phyloP scores from a whole-genome alignment of 2,797 vertebrate genomes.

The Enteromius viviparus region DNA sequence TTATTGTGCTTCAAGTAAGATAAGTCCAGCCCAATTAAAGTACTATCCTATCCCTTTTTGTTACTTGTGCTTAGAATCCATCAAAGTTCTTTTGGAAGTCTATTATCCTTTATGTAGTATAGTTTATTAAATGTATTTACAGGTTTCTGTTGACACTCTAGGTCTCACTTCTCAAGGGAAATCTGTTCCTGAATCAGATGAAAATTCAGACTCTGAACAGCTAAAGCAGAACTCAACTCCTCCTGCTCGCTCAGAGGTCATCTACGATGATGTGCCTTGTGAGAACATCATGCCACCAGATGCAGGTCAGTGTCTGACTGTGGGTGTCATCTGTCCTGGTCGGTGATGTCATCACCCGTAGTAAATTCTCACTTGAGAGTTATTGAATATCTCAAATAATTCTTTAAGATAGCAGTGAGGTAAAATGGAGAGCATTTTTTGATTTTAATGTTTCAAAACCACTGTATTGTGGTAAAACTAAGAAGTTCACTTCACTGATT shows the following conservation, averaged over 20 bases:
- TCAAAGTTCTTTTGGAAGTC: not conserved
- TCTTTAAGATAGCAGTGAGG: not conserved
- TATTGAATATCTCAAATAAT: not conserved
- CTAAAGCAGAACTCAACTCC: slow-evolving; percentile 29
- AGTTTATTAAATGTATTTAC: not conserved
- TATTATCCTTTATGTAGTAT: not conserved
- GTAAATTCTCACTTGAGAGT: not conserved
- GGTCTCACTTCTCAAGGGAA: slow-evolving; percentile 64
- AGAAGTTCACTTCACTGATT: not conserved
- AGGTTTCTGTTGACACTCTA: not conserved
- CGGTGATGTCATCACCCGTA: not conserved
- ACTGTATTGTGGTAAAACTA: not conserved
- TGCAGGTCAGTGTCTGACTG: slow-evolving; percentile 70
- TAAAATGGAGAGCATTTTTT: not conserved
- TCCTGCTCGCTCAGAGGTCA: slow-evolving; percentile 73
- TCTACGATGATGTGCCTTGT: slow-evolving; percentile 86
- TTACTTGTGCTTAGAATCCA: not conserved
- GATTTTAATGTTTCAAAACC: not conserved
- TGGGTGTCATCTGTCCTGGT: not conserved
- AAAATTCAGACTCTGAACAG: slow-evolving; percentile 42
- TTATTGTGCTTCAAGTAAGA: not conserved
- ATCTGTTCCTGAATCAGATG: slow-evolving; percentile 53
- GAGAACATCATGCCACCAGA: slow-evolving; percentile 70
- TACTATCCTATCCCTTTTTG: not conserved
- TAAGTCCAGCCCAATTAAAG: not conserved